Evolutionary conservation across 1,140 invertebrate genomes (phyloP), one percentile per base, ranked within the genome.

Genomic region (Micrasema longulum): DNA sequence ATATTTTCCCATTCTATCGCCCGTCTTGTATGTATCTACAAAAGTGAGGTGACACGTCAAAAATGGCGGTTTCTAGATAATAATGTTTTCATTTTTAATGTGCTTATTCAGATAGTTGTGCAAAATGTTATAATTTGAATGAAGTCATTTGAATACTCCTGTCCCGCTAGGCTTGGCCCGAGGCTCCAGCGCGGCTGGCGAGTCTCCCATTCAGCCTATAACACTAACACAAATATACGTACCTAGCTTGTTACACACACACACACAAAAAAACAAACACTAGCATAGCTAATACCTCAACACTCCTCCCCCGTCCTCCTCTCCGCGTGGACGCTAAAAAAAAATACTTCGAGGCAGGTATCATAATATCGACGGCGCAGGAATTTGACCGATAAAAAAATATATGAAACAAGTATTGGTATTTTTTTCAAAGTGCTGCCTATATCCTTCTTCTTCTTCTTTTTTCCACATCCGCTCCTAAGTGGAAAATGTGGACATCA

Each of bases 151-250:
- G 14, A 20, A 18, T 11, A 18, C 36, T 6, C 31, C 18, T 45
- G 35, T 9, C 12, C n/a, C 35, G 14, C 60, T 26, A 14, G 10
- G 60, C 60, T 11, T 11, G 41, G 43, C 60, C 60, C 41, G 10
- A 48, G 41, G 41, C 60, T 26, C 20, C 43, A 55, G 53, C 62
- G 69, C 66, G 69, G 14, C 35, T 20, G 50, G 38, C 68, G 43
- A 64, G 68, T 65, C 31, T 45, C 16, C 35, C 20, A 38, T 16
- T 16, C 43, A 31, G 26, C 26, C 26, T 31, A 31, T 31, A 31
- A 31, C 26, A 31, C 26, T 31, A 7, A 26, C 35, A 26, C 35
- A 26, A 3, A 14, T 7, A 2, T 14, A 10, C 4, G 5, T 14
- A 60, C 26, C 11, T 38, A 60, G 55, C 12, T 31, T 16, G 7